Evolutionary conservation across 1,140 invertebrate genomes (phyloP).

Genomic region (Cataglyphis hispanica): DNA sequence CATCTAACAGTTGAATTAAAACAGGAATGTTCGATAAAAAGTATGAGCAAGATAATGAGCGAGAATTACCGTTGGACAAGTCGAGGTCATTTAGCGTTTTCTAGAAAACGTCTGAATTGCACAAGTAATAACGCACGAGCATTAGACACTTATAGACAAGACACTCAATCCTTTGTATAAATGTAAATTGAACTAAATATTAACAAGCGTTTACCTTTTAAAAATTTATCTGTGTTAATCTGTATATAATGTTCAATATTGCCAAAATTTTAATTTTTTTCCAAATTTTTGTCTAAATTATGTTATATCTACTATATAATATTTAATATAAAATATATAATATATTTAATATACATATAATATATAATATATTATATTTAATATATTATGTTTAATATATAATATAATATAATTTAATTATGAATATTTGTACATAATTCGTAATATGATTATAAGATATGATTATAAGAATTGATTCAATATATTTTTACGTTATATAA

Average conservation of each 20-base stretch:
- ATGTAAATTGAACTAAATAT: not conserved
- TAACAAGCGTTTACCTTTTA: too few species aligned
- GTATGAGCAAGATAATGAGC: conserved; percentile 19
- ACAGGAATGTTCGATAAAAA: conserved; percentile 23
- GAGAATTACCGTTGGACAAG: not conserved
- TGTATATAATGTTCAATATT: not conserved
- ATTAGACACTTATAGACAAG: not conserved
- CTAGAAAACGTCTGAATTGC: conserved; percentile 60
- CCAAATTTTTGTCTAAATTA: not conserved
- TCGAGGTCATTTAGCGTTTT: conserved; percentile 62
- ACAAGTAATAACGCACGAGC: conserved; percentile 30
- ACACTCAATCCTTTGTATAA: not conserved
- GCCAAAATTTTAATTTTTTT: too few species aligned
- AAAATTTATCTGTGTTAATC: not conserved
- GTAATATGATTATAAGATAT: not conserved
- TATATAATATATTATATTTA: too few species aligned
- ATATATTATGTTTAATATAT: not conserved
- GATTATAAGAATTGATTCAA: not conserved
- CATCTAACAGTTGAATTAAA: not conserved
- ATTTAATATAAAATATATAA: too few species aligned
- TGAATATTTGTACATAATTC: not conserved
- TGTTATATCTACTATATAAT: not conserved
- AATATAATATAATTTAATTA: conserved; percentile 21
- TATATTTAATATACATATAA: too few species aligned
- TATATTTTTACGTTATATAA: not conserved